A percentile compares a stretch with the other conserved stretches of the same genome.
phyloP scores from a whole-genome alignment of 1,140 invertebrate genomes.

The Drosophila kikkawai region DNA sequence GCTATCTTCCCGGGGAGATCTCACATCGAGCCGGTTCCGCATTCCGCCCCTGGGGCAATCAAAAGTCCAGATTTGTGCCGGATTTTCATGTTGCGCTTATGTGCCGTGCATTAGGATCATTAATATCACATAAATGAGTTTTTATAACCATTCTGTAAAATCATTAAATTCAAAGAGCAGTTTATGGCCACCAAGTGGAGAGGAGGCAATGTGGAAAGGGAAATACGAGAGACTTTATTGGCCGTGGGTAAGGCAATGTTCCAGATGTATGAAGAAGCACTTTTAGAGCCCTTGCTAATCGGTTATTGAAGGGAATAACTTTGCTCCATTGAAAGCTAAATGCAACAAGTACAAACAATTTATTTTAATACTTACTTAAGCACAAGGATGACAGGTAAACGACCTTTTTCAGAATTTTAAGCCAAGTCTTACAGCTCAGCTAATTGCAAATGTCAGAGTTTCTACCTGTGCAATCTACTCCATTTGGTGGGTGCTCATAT shows the following conservation, averaged over 20 bases:
- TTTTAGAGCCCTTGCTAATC: not conserved
- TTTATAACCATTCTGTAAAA: slow-evolving; percentile 10
- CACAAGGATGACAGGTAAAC: not conserved
- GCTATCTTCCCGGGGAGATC: slow-evolving; percentile 42
- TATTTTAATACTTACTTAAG: too few species aligned
- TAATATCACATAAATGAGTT: slow-evolving; percentile 37
- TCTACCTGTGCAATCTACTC: slow-evolving; percentile 3
- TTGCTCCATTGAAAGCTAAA: not conserved
- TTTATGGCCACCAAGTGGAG: slow-evolving; percentile 8
- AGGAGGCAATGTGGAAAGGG: not conserved
- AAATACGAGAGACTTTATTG: slow-evolving; percentile 3
- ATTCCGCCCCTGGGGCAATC: slow-evolving; percentile 35
- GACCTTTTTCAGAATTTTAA: too few species aligned
- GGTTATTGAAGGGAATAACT: not conserved
- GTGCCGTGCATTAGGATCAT: slow-evolving; percentile 37
- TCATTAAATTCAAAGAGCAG: slow-evolving; percentile 19
- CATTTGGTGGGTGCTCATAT: not conserved
- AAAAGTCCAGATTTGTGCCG: slow-evolving; percentile 42
- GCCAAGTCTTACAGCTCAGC: not conserved
- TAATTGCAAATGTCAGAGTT: slow-evolving; percentile 38
- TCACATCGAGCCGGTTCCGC: slow-evolving; percentile 41
- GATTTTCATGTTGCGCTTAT: slow-evolving; percentile 37
- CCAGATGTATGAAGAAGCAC: slow-evolving; percentile 6
- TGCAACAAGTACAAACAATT: not conserved
- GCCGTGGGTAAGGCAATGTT: slow-evolving; percentile 3